Base-by-base conservation (phyloP, 2,888 invertebrate species). In the Mesochorus sp. region DNA sequence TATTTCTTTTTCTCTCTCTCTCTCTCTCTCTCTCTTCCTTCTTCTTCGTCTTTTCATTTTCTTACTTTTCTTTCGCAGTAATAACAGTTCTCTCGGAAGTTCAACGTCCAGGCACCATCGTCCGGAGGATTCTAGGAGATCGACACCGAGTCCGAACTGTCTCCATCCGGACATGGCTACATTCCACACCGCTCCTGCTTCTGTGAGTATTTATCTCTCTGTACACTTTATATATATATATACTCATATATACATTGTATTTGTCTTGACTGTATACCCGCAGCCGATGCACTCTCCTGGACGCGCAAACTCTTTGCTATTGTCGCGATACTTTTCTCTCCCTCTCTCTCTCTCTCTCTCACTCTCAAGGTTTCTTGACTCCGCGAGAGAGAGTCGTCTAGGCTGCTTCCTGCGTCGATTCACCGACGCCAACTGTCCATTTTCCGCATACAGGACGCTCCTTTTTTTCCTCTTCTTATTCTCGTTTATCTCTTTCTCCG, bases 151-250 rank as follows among this genome's bases (percentile, higher is more conserved):
- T 75, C 88, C 88, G 62, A 88, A 85, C 76, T 83, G 85, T 71
- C 83, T 82, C 34, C 85, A 83, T 80, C 70, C 83, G 62, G 88
- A 87, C 82, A 88, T 86, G 68, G 84, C 86, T 67, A 82, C 86
- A 61, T 88, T 88, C 81, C 87, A 87, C 67, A 88, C 89, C 75
- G 89, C 89, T 79, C 89, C 89, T 66, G 89, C 87, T 83, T 89
- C 89, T 72, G 89, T 89, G 77, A 88, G 88, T 88, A 81, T 81
- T 79, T 59, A 64, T 42, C 19, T 19, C 37, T 51, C 6, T 49
- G 64, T 75, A 73, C 53, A 21, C 21, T 24, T 34, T n/a, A 55
- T 39, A 24, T 24, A 5, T 47, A 34, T 47, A 14, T 64, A 8
- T 44, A 14, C 24, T 5, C 8, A 42, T 10, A 17, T 53, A 17